These are phyloP conservation scores for Hydrotaea diabolus DNA, from an alignment of 2,888 invertebrate species.

Conservation along the genomic window DNA sequence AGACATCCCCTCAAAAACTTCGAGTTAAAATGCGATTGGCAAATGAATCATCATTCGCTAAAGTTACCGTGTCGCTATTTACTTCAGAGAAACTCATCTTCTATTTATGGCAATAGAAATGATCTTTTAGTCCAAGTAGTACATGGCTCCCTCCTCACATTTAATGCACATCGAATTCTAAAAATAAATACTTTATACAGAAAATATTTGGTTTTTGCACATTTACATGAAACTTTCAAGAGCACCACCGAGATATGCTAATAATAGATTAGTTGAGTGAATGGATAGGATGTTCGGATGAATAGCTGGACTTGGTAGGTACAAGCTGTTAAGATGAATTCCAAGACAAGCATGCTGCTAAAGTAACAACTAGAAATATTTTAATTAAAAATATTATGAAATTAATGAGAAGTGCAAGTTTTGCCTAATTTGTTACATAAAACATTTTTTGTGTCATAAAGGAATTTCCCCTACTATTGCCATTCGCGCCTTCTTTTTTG, in stretches of 20 bases:
- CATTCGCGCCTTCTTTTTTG: not conserved
- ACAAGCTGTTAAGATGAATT: not conserved
- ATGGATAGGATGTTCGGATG: not conserved
- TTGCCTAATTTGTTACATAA: constrained; percentile 14
- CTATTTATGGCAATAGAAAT: not conserved
- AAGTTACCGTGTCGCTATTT: not conserved
- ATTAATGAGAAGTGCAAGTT: constrained; percentile 35
- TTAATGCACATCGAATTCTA: not conserved
- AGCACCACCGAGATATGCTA: not conserved
- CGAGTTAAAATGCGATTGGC: not conserved
- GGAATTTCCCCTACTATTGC: not conserved
- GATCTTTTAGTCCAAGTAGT: not conserved
- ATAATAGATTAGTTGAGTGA: not conserved
- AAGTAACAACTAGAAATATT: not conserved
- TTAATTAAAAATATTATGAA: constrained; percentile 38
- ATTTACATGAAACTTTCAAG: not conserved
- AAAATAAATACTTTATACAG: not conserved
- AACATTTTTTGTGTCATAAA: not conserved
- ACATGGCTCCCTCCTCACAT: not conserved
- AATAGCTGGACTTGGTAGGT: not conserved
- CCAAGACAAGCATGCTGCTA: not conserved
- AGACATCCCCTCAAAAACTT: not conserved
- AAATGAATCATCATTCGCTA: not conserved
- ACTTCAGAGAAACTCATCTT: not conserved
- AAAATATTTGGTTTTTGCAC: constrained; percentile 6